Conservation (phyloP, 1,140 invertebrate genomes). For the Laodelphax striatellus region DNA sequence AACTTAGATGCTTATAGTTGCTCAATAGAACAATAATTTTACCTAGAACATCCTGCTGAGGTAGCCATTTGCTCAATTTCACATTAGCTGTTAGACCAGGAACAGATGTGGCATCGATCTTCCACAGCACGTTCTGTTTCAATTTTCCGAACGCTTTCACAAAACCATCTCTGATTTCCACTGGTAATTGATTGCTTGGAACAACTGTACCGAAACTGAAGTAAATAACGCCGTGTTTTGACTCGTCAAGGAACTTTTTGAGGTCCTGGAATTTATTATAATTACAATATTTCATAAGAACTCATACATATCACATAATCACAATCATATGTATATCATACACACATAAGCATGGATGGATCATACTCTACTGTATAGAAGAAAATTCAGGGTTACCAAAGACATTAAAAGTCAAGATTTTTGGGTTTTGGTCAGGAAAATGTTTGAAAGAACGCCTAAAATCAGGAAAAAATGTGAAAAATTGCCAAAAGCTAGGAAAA, state of each 20-base stretch:
- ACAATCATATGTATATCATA: no score
- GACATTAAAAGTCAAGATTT: no score
- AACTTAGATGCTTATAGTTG: no score
- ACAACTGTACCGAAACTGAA: slow-evolving; percentile 31
- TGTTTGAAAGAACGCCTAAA: no score
- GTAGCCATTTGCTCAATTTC: slow-evolving; percentile 49
- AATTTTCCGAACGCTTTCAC: slow-evolving; percentile 39
- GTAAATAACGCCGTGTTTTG: slow-evolving; percentile 31
- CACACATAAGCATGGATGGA: no score
- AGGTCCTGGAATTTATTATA: slow-evolving; percentile 18
- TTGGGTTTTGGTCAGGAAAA: no score
- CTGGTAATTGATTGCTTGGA: slow-evolving; percentile 12
- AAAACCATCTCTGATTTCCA: slow-evolving; percentile 20
- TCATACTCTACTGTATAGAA: no score
- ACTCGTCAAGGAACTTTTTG: slow-evolving; percentile 26
- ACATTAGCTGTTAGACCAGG: slow-evolving; percentile 40
- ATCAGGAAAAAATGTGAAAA: no score
- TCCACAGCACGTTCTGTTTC: slow-evolving; percentile 50
- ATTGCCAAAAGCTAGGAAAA: no score
- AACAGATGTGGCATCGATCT: slow-evolving; percentile 39
- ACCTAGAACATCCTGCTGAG: slow-evolving; percentile 54
- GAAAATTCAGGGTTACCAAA: no score
- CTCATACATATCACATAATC: no score
- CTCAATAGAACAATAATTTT: slow-evolving; percentile 3
- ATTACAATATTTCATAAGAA: neutral